Conservation (phyloP, 1,140 invertebrate species). For the Neocloeon triangulifer region DNA sequence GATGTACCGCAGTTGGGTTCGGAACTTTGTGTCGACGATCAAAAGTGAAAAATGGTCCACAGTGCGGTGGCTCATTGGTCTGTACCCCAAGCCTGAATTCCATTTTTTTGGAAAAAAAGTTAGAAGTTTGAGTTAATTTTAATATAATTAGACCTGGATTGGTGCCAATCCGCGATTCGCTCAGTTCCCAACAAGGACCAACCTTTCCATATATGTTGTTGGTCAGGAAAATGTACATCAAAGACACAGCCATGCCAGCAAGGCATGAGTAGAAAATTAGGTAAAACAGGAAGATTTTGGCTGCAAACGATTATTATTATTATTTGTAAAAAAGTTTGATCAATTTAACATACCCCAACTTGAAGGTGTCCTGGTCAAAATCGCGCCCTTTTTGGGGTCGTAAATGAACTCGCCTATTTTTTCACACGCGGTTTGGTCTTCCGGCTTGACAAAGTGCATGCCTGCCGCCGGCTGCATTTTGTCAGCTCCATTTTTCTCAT, state of each 20-base stretch:
- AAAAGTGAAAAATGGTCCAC: background rate
- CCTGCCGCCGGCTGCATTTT: too few species aligned
- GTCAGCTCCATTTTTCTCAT: too few species aligned
- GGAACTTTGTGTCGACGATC: conserved; percentile 1
- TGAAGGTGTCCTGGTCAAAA: background rate
- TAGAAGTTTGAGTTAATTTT: too few species aligned
- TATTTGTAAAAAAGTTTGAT: too few species aligned
- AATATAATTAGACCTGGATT: conserved; percentile 76
- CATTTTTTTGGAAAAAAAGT: too few species aligned
- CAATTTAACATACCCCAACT: conserved; percentile 1
- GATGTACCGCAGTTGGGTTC: background rate
- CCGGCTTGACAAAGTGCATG: background rate
- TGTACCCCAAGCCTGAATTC: background rate
- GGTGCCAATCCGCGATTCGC: conserved; percentile 56
- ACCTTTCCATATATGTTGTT: too few species aligned
- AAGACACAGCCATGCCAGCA: conserved; percentile 54
- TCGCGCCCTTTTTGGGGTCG: background rate
- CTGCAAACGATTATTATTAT: conserved; percentile 20
- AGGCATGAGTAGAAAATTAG: conserved; percentile 58
- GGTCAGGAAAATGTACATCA: conserved; percentile 53
- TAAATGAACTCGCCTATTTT: background rate
- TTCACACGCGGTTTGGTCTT: background rate
- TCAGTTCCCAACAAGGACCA: conserved; percentile 52
- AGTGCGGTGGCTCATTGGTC: background rate
- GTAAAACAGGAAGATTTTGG: conserved; percentile 59